These are phyloP conservation scores for Siniperca scherzeri DNA, from an alignment of 2,797 vertebrate species.

Conservation along the genomic window DNA sequence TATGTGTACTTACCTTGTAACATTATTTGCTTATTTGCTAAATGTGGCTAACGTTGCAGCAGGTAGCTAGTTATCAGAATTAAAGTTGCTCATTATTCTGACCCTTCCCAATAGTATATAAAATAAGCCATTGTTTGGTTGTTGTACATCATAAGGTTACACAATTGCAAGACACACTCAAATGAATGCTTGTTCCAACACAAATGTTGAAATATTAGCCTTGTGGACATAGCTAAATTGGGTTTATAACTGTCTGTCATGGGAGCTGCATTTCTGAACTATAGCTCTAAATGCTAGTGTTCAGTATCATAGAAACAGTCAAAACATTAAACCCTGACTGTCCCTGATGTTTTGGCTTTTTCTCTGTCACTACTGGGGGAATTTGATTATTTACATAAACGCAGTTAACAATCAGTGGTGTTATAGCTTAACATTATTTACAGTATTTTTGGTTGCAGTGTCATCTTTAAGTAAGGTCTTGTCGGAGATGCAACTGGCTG, in stretches of 20 bases:
- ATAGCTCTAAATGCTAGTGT: not conserved
- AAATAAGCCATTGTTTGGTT: not conserved
- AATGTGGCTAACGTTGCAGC: not conserved
- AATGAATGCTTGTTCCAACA: not conserved
- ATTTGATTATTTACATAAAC: not conserved
- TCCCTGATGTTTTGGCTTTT: not conserved
- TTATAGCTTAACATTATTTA: slow-evolving; percentile 1
- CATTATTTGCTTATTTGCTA: too few species aligned
- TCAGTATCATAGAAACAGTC: not conserved
- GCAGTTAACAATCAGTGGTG: not conserved
- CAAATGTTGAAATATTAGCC: not conserved
- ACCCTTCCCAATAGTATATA: not conserved
- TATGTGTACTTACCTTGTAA: not conserved
- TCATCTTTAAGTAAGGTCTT: slow-evolving; percentile 8
- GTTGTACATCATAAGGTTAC: not conserved
- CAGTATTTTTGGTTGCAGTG: slow-evolving; percentile 20
- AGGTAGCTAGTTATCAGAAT: not conserved
- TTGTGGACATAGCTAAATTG: not conserved
- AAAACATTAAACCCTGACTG: not conserved
- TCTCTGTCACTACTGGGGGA: not conserved
- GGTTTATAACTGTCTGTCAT: not conserved
- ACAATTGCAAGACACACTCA: not conserved
- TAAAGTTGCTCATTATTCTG: not conserved
- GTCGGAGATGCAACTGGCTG: slow-evolving; percentile 2
- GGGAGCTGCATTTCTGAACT: not conserved